A percentile compares a stretch with the other conserved stretches of the same genome.
Evolutionary conservation across 1,140 invertebrate genomes (phyloP).

Genomic region (Zaprionus tsacasi): DNA sequence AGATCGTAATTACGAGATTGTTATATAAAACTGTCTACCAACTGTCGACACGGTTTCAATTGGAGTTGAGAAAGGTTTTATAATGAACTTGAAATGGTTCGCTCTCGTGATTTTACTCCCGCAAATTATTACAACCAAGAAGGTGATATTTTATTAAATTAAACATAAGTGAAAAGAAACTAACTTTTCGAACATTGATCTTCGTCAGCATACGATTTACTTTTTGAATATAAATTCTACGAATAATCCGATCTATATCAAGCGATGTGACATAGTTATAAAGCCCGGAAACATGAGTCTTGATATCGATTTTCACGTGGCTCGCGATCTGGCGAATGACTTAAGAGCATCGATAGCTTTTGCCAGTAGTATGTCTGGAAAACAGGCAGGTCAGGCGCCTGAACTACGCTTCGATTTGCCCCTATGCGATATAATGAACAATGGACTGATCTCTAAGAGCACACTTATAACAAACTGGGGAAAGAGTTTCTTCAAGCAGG

Average conservation of each 20-base stretch:
- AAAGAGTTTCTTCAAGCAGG: constrained; percentile 8
- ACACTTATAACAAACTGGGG: constrained; percentile 1
- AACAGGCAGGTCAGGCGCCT: neutral
- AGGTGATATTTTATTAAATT: constrained; percentile 1
- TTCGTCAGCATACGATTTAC: neutral
- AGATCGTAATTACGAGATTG: constrained; percentile 7
- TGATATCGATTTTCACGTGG: neutral
- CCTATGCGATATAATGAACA: constrained; percentile 11
- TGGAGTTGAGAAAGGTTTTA: neutral
- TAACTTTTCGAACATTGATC: neutral
- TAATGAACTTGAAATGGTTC: constrained; percentile 2
- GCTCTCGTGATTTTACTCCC: neutral
- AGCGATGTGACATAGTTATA: neutral
- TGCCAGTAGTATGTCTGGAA: neutral
- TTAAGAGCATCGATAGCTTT: neutral
- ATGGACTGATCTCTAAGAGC: constrained; percentile 4
- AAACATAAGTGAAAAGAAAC: neutral
- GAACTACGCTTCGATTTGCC: constrained; percentile 11
- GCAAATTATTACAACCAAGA: neutral
- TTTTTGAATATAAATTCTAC: constrained; percentile 1
- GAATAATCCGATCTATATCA: neutral
- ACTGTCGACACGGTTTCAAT: neutral
- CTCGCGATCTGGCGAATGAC: neutral
- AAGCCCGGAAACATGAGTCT: neutral
- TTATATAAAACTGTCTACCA: constrained; percentile 9